Percentiles rank a stretch among this genome's conserved stretches.
These are phyloP conservation scores for Tinamus major DNA, from an alignment of 2,797 vertebrate species.

Conservation along the genomic window DNA sequence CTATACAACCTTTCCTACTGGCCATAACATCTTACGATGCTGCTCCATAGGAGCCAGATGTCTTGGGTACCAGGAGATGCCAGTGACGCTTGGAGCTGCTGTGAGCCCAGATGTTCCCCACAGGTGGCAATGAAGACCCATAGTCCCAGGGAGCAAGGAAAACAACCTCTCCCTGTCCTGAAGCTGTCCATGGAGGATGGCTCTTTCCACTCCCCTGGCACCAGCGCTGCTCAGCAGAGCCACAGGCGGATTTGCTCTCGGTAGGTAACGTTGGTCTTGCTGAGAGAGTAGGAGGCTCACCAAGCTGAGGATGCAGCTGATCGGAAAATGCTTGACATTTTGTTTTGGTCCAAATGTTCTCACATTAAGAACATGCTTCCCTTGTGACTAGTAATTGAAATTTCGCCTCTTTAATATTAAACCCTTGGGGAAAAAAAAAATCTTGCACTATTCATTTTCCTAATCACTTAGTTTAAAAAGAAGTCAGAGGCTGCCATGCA, in stretches of 20 bases:
- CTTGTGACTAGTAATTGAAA: constrained; percentile 39
- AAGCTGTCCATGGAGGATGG: neutral
- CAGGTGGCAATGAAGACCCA: neutral
- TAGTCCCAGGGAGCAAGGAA: neutral
- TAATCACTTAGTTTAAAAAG: neutral
- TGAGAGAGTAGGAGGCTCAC: constrained; percentile 62
- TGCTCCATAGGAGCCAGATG: neutral
- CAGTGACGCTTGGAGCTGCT: neutral
- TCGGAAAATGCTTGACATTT: constrained; percentile 66
- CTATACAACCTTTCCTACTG: neutral
- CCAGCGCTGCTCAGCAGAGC: neutral
- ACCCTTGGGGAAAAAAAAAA: constrained; percentile 16
- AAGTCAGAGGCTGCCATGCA: neutral
- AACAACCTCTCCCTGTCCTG: neutral
- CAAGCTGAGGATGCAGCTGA: constrained; percentile 71
- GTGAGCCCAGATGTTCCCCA: neutral
- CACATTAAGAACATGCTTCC: constrained; percentile 52
- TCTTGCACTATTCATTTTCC: constrained; percentile 17
- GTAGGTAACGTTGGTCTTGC: constrained; percentile 6
- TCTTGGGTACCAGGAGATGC: fast-evolving
- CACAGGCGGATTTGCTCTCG: neutral
- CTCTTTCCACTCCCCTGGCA: neutral
- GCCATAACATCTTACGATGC: fast-evolving
- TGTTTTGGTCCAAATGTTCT: constrained; percentile 65
- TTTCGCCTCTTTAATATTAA: constrained; percentile 54